Base-by-base conservation (phyloP, 2,888 invertebrate genomes). In the Lasius platythorax region DNA sequence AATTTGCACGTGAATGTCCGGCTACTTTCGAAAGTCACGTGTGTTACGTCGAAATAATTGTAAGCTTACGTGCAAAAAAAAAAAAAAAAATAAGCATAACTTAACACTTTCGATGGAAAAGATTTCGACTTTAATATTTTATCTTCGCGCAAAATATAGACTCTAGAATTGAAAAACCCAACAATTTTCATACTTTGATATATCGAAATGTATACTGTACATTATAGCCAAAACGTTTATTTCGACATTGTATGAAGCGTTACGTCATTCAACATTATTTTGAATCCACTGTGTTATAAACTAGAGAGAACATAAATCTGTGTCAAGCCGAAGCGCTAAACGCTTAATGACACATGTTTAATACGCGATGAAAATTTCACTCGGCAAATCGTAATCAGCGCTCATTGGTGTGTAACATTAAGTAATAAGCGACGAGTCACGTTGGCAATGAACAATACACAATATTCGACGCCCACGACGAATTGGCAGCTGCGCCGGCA, bases 351-450 rank as follows among this genome's bases (percentile, higher is more conserved):
- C 30, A 37, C 28, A 46, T 46, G 37, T 81, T 56, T 61, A 50
- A 81, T 73, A 12, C 11, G 12, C 33, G 43, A 61, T 15, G 23
- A 73, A 79, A 79, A 37, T 43, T 73, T 37, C 46, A 37, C 61
- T 18, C 28, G 8, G 12, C 12, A 73, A 37, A 73, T 73, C 46
- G 46, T 73, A 79, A 79, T 81, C 79, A 46, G 46, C 37, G 61
- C 28, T 81, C 74, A 28, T 81, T 63, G 61, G 61, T 61, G 79
- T 81, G 75, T 74, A 81, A 61, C 79, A 81, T 81, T 81, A 81
- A 81, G 79, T 81, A 81, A 81, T 81, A 81, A 81, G 61, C 61
- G 79, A 74, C 74, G 46, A 81, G 61, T 81, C 46, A 81, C 74
- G 75, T 74, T 70, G 79, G 75, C 79, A 81, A 72, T 72, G 72